Evolutionary conservation across 2,888 invertebrate species (phyloP), one percentile per base, ranked within the genome.

Genomic region (Phortica okadai): DNA sequence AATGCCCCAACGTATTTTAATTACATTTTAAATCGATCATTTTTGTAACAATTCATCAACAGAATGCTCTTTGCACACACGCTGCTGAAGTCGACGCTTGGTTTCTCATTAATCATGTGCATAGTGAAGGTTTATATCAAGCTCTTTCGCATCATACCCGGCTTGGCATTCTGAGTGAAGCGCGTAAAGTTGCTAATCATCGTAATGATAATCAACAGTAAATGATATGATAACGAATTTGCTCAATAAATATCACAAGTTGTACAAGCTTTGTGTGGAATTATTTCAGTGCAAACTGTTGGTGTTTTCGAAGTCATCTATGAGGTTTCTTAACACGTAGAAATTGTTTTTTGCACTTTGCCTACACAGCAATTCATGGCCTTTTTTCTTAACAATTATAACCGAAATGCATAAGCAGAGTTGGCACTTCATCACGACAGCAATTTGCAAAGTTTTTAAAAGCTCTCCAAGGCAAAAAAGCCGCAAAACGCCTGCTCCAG

Each of bases 41-140:
- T 2, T 44, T 56, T 64, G 25, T 8, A 21, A n/a, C 81, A 82
- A 77, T 75, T 78, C 76, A 62, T 66, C 16, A 8, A 5, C 70
- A 91, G 91, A 80, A 84, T 90, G 79, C 82, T 87, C 45, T 79
- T 90, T 75, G 78, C 91, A 76, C 91, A 91, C 84, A 86, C 89
- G 76, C 80, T 91, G 77, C 83, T 90, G 77, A 91, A 91, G 86
- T 88, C 89, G 79, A 85, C 90, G 77, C 83, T 91, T 76, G 90
- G 91, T 79, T 79, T 90, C 78, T 85, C 90, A 81, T 82, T 91
- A 84, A 88, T 91, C 85, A 87, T 90, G 86, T 88, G 87, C 85
- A 84, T 91, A 81, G 81, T 89, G 74, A 88, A 84, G 84, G 82
- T 90, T 83, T 90, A 88, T 85, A 85, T 88, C 54, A 88, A 88